Conservation (phyloP, 2,113 vertebrate genomes). For the Choloepus hoffmanni region DNA sequence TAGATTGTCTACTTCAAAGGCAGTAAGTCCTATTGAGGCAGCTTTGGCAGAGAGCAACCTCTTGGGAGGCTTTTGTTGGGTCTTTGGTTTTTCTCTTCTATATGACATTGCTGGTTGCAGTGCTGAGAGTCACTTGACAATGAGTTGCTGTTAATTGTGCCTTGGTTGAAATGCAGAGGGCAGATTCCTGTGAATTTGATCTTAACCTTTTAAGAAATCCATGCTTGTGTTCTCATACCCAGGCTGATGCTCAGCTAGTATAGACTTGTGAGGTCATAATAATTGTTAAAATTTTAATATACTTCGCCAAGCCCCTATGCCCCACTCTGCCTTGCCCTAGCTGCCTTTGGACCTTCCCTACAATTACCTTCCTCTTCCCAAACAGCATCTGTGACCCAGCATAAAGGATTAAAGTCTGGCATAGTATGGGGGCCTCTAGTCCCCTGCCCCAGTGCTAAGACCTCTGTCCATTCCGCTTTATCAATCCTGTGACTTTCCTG, state of each 20-base stretch:
- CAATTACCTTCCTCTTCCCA: not conserved
- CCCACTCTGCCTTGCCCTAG: not conserved
- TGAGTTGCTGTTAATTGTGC: not conserved
- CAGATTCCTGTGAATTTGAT: slow-evolving; percentile 6
- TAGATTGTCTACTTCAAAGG: not conserved
- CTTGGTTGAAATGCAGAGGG: not conserved
- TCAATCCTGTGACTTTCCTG: not conserved
- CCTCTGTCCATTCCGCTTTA: not conserved
- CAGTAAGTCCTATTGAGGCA: not conserved
- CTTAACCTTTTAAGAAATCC: not conserved
- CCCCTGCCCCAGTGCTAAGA: no score
- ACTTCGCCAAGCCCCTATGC: not conserved
- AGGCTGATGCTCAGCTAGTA: not conserved
- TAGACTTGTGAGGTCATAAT: not conserved
- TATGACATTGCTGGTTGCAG: not conserved
- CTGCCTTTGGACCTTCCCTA: not conserved
- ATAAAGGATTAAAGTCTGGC: not conserved
- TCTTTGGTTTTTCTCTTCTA: not conserved
- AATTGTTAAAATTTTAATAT: not conserved
- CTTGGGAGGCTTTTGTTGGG: slow-evolving; percentile 44
- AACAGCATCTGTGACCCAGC: not conserved
- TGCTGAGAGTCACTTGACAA: not conserved
- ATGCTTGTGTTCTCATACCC: not conserved
- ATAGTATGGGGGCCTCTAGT: no score
- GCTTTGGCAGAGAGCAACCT: not conserved